phyloP scores from a whole-genome alignment of 2,888 invertebrate genomes.

The Hirtodrosophila alboralis region DNA sequence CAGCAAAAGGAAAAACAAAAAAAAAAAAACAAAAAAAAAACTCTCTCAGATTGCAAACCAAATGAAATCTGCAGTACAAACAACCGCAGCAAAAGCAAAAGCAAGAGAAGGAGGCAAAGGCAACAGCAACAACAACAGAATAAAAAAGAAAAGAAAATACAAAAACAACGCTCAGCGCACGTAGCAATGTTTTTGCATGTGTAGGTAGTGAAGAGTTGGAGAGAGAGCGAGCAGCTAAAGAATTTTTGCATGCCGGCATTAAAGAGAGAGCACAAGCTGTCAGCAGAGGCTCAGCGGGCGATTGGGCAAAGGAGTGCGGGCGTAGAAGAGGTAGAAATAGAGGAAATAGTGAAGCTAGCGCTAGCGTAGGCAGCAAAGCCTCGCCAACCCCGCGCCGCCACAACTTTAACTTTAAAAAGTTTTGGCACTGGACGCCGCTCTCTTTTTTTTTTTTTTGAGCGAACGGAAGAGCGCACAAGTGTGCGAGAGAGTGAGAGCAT shows the following conservation, averaged over 20 bases:
- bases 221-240: conserved; percentile 43
- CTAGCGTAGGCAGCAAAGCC: conserved; percentile 6
- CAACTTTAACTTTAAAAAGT: conserved; percentile 12
- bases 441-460: not conserved
- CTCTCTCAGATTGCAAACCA: conserved; percentile 59
- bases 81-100: conserved; percentile 64
- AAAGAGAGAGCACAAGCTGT: conserved; percentile 13
- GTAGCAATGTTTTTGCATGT: conserved; percentile 24
- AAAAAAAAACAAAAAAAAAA: conserved; percentile 26
- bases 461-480: no score
- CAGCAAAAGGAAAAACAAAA: conserved; percentile 20
- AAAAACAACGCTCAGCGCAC: conserved; percentile 27
- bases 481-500: not conserved
- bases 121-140: conserved; percentile 14
- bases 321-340: not conserved
- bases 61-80: conserved; percentile 75
- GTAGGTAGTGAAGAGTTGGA: conserved; percentile 13
- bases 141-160: no score
- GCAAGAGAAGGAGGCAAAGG: conserved; percentile 15
- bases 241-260: conserved; percentile 60
- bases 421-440: not conserved
- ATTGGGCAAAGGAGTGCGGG: not conserved
- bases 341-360: no score
- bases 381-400: not conserved
- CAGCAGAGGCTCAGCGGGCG: not conserved